Conservation (phyloP, 2,797 vertebrate genomes). For the Acipenser ruthenus region DNA sequence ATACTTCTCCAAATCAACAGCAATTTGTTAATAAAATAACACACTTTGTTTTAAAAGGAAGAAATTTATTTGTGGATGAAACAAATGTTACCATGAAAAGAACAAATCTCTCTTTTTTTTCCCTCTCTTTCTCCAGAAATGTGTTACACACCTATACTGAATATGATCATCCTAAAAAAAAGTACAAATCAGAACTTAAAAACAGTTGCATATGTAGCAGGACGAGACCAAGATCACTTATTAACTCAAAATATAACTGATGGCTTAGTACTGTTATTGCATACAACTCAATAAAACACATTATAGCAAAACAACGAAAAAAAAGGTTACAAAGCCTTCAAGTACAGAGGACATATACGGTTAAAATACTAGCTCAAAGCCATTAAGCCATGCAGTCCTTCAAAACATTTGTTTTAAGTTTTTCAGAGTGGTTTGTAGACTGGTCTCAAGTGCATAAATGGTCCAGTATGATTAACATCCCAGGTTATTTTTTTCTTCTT, state of each 20-base stretch:
- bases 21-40: too few relatives aligned
- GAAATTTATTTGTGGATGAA: too few relatives aligned
- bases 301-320: slow-evolving; percentile 30
- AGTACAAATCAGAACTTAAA: slow-evolving; percentile 60
- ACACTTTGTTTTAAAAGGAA: too few relatives aligned
- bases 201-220: slow-evolving; percentile 47
- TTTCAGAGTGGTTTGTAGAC: slow-evolving; percentile 15
- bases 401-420: slow-evolving; percentile 15
- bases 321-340: slow-evolving; percentile 38
- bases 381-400: slow-evolving; percentile 58
- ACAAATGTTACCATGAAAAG: slow-evolving; percentile 36
- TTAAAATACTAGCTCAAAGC: slow-evolving; percentile 50
- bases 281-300: slow-evolving; percentile 36
- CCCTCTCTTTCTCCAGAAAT: slow-evolving; percentile 27
- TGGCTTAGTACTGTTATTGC: slow-evolving; percentile 39
- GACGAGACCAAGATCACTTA: slow-evolving; percentile 28
- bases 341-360: slow-evolving; percentile 34
- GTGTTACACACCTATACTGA: slow-evolving; percentile 50
- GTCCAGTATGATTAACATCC: too few relatives aligned
- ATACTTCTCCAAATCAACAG: too few relatives aligned
- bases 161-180: slow-evolving; percentile 32
- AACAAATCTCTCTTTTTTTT: slow-evolving; percentile 33
- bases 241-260: slow-evolving; percentile 38
- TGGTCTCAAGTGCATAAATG: too few relatives aligned
- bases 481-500: too few relatives aligned